A percentile compares a stretch with the other conserved stretches of the same genome.
These are phyloP conservation scores for Parazoanthus darwini DNA, from an alignment of 92 coral and sea anemone genomes.

Conservation along the genomic window DNA sequence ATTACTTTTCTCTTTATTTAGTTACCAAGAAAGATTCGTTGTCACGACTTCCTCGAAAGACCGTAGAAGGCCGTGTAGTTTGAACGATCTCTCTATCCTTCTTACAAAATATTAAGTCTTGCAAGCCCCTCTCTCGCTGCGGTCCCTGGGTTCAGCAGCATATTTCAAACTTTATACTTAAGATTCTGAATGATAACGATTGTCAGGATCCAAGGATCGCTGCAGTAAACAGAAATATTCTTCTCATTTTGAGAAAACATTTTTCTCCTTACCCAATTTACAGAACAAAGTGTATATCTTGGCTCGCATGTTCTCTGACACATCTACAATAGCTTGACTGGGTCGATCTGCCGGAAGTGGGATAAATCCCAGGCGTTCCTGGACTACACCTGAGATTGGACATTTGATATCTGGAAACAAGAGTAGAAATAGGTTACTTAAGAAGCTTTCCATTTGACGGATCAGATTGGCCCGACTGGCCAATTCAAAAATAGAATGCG, in stretches of 20 bases:
- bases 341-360: conserved; percentile 93
- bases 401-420: conserved; percentile 66
- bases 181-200: background rate
- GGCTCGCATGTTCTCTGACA: conserved; percentile 97
- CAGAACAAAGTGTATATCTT: conserved; percentile 93
- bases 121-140: background rate
- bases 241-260: background rate
- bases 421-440: background rate
- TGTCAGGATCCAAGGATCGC: background rate
- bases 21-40: too few species aligned
- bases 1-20: too few species aligned
- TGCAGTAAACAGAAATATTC: background rate
- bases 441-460: background rate
- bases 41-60: too few species aligned
- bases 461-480: background rate
- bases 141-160: too few species aligned
- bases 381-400: conserved; percentile 87
- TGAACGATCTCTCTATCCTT: too few species aligned
- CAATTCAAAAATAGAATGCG: too few species aligned
- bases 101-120: too few species aligned
- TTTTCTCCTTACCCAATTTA: conserved; percentile 74
- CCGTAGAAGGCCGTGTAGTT: too few species aligned
- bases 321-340: conserved; percentile 90
- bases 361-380: conserved; percentile 77
- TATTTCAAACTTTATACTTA: too few species aligned